Percentiles rank a stretch among this genome's conserved stretches.
Conservation (phyloP, 2,113 vertebrate genomes). For the Odontesthes bonariensis region DNA sequence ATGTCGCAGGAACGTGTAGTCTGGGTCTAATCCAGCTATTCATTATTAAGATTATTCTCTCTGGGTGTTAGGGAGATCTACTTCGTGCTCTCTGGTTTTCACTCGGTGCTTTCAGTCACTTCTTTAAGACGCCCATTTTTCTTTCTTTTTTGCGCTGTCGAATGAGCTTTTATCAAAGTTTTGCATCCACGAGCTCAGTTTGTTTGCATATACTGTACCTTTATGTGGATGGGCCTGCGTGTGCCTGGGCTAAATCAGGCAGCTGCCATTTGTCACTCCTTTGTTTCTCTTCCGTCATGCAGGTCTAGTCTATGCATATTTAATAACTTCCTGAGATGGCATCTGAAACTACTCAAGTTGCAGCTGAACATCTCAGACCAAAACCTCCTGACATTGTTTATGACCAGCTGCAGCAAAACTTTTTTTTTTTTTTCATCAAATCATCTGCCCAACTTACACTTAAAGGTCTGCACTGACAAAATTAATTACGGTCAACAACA, state of each 20-base stretch:
- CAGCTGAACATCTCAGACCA: constrained; percentile 27
- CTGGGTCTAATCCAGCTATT: neutral
- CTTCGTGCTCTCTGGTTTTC: neutral
- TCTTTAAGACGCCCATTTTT: neutral
- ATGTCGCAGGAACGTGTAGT: neutral
- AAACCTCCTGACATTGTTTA: neutral
- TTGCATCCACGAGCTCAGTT: constrained; percentile 8
- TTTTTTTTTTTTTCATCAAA: neutral
- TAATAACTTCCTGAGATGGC: constrained; percentile 66
- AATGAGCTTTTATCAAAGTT: neutral
- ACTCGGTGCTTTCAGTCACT: neutral
- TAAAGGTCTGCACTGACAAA: neutral
- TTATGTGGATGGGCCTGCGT: neutral
- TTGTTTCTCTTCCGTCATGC: constrained; percentile 36
- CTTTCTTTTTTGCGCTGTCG: neutral
- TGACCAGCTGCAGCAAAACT: neutral
- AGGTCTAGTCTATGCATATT: constrained; percentile 73
- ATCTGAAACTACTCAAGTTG: constrained; percentile 65
- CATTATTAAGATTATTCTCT: neutral
- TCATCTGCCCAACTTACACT: neutral
- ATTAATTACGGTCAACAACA: neutral
- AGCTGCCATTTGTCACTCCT: constrained; percentile 57
- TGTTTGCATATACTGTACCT: neutral
- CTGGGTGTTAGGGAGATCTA: neutral
- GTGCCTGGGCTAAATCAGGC: constrained; percentile 2